Base-by-base conservation (phyloP, 2,888 invertebrate species). In the Yponomeuta cagnagella region DNA sequence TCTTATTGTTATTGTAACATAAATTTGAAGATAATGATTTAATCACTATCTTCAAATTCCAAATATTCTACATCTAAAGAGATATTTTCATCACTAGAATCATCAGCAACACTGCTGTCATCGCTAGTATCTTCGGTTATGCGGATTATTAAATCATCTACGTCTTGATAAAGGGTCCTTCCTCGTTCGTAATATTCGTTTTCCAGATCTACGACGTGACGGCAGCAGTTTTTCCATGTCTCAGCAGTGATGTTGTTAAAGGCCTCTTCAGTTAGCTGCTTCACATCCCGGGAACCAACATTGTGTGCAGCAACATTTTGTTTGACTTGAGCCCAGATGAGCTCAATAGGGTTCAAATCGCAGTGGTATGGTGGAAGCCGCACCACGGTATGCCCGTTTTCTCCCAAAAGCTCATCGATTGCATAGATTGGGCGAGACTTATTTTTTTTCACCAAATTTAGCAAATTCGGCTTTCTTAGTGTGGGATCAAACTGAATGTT, bases 371-470 rank as follows among this genome's bases (percentile, higher is more conserved):
- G 23, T 23, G 23, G 23, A 23, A 23, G 23, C 23, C 73, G 68
- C 68, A 75, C 72, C 52, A 74, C 73, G 71, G 71, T 73, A 63
- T 75, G 75, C 8, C 75, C 74, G 71, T 74, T 63, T 72, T 73
- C 68, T n/a, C 73, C 73, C 67, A 77, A 67, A 72, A 77, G 23
- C 30, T 76, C 72, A 69, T 76, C 75, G 63, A 75, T 74, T 23
- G 72, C 73, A 71, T 75, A 76, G 8, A 74, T 72, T 0, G 76
- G 74, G 10, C 72, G 72, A 6, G 75, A 74, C 69, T 74, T 77
- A 48, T 76, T 70, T 72, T 70, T 68, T 70, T 74, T 76, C 31
- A 77, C 75, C 23, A 76, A 15, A 68, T 43, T 72, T 37, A 76
- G 69, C 68, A 76, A 70, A 23, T 30, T 30, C 43, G 74, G 76